Conservation (phyloP, 2,797 vertebrate species). For the Melanogrammus aeglefinus region DNA sequence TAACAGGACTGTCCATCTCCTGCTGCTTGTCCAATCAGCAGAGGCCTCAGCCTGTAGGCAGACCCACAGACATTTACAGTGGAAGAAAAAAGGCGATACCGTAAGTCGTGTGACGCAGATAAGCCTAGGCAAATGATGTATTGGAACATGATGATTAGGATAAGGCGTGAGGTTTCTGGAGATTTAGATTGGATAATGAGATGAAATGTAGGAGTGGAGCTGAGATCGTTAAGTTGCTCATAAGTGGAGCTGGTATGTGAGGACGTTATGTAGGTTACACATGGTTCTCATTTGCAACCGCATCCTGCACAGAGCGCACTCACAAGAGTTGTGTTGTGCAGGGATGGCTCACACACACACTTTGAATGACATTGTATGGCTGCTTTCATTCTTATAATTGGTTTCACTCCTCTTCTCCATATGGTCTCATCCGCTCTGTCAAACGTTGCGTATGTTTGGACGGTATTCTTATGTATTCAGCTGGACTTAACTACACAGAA, state of each 20-base stretch:
- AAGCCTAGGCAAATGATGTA: neutral
- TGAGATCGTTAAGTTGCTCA: neutral
- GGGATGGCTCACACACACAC: neutral
- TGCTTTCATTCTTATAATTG: neutral
- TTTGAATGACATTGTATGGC: neutral
- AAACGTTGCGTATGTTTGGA: too few species aligned
- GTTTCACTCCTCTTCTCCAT: neutral
- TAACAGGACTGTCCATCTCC: conserved; percentile 44
- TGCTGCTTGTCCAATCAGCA: conserved; percentile 15
- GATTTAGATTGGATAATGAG: neutral
- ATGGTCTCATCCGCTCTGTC: too few species aligned
- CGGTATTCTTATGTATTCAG: neutral
- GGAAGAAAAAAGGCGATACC: neutral
- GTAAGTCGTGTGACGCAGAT: neutral
- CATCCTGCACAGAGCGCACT: conserved; percentile 48
- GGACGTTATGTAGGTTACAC: conserved; percentile 53
- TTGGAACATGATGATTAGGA: neutral
- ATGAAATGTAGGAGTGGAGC: neutral
- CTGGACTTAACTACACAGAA: neutral
- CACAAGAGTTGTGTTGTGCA: neutral
- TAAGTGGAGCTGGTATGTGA: neutral
- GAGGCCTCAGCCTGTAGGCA: conserved; percentile 22
- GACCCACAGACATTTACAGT: conserved; percentile 46
- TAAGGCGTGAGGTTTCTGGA: neutral
- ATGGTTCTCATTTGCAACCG: conserved; percentile 62